phyloP scores from a whole-genome alignment of 2,113 vertebrate genomes.

The Phylloscopus whistleri region DNA sequence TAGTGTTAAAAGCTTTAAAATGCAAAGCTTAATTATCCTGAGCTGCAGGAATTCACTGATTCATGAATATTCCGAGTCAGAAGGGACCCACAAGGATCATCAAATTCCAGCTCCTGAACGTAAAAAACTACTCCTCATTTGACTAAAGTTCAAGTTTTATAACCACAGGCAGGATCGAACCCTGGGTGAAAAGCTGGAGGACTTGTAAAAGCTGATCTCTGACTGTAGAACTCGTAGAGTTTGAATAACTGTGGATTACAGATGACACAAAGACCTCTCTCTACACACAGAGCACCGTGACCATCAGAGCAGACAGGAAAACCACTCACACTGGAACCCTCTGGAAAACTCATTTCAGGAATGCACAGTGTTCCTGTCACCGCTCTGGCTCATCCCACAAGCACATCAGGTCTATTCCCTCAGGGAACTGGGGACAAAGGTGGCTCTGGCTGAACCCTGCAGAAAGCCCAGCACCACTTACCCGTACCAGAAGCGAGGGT shows the following conservation, averaged over 20 bases:
- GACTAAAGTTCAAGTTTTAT: background rate
- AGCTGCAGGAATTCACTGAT: background rate
- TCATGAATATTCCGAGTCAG: background rate
- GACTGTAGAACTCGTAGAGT: background rate
- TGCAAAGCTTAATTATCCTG: background rate
- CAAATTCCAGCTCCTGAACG: background rate
- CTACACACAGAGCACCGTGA: background rate
- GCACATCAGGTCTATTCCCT: background rate
- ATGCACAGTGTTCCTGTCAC: rapidly evolving
- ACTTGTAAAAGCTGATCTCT: background rate
- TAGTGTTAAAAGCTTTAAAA: background rate
- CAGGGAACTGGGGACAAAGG: background rate
- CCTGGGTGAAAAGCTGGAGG: background rate
- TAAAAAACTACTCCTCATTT: background rate
- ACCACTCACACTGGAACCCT: background rate
- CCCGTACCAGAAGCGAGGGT: slow-evolving; percentile 97
- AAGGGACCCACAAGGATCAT: background rate
- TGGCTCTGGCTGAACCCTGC: background rate
- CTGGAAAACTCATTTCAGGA: background rate
- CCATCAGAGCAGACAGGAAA: rapidly evolving
- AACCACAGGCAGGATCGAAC: background rate
- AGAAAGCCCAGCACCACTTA: slow-evolving; percentile 74
- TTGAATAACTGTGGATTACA: background rate
- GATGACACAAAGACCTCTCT: background rate
- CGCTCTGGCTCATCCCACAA: background rate